Conservation (phyloP, 2,113 vertebrate species). For the Cricetomys ansorgei region DNA sequence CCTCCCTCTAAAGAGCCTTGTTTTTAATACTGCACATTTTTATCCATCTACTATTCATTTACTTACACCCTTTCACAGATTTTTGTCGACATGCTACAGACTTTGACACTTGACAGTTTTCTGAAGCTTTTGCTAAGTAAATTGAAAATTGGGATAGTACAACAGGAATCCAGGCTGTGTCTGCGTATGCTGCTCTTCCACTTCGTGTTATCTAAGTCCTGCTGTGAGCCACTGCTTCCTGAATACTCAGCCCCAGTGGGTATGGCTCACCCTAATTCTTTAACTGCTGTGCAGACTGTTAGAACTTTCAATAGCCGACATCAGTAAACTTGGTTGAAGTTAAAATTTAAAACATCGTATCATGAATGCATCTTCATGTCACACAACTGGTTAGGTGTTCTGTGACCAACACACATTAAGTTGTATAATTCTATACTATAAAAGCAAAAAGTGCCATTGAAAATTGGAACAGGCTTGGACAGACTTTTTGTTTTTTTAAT, state of each 20-base stretch:
- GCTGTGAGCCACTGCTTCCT: constrained; percentile 28
- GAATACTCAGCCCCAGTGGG: not conserved
- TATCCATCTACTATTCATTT: constrained; percentile 72
- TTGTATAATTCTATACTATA: not conserved
- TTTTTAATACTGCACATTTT: constrained; percentile 83
- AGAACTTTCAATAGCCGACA: not conserved
- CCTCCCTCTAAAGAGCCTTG: constrained; percentile 72
- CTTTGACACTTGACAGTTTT: constrained; percentile 84
- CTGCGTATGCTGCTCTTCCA: constrained; percentile 2
- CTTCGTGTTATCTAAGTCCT: constrained; percentile 67
- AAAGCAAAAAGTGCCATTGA: not conserved
- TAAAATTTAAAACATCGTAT: not conserved
- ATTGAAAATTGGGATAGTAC: constrained; percentile 79
- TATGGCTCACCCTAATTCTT: not conserved
- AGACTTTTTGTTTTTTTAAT: not conserved
- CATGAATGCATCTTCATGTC: not conserved
- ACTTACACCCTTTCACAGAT: constrained; percentile 74
- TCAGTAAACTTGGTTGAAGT: not conserved
- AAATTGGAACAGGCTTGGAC: not conserved
- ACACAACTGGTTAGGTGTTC: not conserved
- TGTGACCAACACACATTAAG: not conserved
- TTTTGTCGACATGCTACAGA: constrained; percentile 79
- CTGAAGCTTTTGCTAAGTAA: constrained; percentile 79
- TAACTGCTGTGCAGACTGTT: too few relatives aligned
- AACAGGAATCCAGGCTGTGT: constrained; percentile 75